phyloP scores from a whole-genome alignment of 2,797 vertebrate species.

The Pelodytes ibericus region DNA sequence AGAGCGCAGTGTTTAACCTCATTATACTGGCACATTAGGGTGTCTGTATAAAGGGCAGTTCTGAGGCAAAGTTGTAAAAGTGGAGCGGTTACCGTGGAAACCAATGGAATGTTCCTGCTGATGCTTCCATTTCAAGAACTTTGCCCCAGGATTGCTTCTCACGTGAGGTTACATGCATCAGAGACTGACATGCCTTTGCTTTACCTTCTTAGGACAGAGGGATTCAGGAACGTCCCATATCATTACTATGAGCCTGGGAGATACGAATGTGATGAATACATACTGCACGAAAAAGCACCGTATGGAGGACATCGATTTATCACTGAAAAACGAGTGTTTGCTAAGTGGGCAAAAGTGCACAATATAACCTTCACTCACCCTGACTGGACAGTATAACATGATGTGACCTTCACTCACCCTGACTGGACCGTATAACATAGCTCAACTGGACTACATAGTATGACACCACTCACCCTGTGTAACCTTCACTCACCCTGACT shows the following conservation, averaged over 20 bases:
- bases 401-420: not conserved
- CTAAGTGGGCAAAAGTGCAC: slow-evolving; percentile 92
- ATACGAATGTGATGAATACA: slow-evolving; percentile 93
- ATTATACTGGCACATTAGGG: too few species aligned
- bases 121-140: too few species aligned
- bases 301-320: slow-evolving; percentile 96
- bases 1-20: too few species aligned
- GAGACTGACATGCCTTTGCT: slow-evolving; percentile 3
- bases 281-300: slow-evolving; percentile 91
- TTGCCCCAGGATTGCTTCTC: too few species aligned
- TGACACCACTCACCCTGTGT: not conserved
- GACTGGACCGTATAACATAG: not conserved
- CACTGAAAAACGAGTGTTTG: slow-evolving; percentile 94
- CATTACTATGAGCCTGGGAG: slow-evolving; percentile 95
- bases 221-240: slow-evolving; percentile 90
- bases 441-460: too few species aligned
- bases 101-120: too few species aligned
- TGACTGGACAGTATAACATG: slow-evolving; percentile 79
- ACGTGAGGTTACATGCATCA: too few species aligned
- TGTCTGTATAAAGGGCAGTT: too few species aligned
- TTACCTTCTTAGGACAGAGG: slow-evolving; percentile 78
- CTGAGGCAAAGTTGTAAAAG: too few species aligned
- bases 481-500: not conserved
- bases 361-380: slow-evolving; percentile 93
- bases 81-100: too few species aligned